Evolutionary conservation across 2,888 invertebrate genomes (phyloP), one percentile per base, ranked within the genome.

Genomic region (Agriotes lineatus): DNA sequence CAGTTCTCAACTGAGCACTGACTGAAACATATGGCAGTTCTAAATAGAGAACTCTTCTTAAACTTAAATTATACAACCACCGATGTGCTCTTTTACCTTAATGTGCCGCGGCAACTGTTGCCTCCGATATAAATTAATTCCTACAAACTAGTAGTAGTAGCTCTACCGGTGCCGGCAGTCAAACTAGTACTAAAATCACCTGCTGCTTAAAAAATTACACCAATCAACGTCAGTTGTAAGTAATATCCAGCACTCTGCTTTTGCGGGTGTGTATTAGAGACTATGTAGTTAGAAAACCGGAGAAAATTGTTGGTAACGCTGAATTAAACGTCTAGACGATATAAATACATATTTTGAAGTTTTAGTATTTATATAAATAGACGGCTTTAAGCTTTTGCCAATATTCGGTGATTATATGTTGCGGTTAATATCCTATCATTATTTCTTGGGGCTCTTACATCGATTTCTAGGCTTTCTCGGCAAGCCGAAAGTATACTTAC

Each of bases 101-200:
- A n/a, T n/a, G n/a, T n/a, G n/a, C n/a, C n/a, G n/a, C n/a, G n/a
- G n/a, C n/a, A n/a, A n/a, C n/a, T n/a, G n/a, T n/a, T n/a, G n/a
- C n/a, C n/a, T n/a, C n/a, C n/a, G 25, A 25, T 25, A 5, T 39
- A n/a, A 39, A 39, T 39, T 14, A 19, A 25, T 60, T 30, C 25
- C 14, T 30, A 20, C 52, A 45, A 61, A 50, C 50, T 61, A 39
- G 48, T 39, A 37, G 61, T 61, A 52, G 39, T 52, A 52, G 61
- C 22, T 56, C 16, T 35, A 19, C 22, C 20, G 61, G 42, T 64
- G 44, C 37, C 25, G 52, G 57, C 57, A 44, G 48, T 22, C 16
- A 57, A 68, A 57, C 74, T 68, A 71, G 73, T 73, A 76, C 74
- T 74, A 74, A 77, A 76, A 74, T 77, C 76, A 72, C 77, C 77